Evolutionary conservation across 2,113 vertebrate species (phyloP).

Genomic region (Catharus fuscescens): DNA sequence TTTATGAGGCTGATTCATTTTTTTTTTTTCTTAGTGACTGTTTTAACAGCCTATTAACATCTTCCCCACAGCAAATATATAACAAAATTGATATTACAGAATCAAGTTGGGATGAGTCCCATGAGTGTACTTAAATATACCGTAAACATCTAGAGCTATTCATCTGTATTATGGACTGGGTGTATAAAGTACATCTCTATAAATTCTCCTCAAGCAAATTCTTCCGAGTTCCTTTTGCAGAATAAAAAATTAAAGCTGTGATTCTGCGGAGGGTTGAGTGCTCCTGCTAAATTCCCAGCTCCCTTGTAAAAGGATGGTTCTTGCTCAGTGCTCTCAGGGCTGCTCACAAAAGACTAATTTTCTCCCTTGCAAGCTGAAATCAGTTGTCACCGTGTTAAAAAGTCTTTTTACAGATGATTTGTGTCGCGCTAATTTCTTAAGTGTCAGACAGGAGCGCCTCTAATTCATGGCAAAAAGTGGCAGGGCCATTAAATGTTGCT

Average conservation of each 20-base stretch:
- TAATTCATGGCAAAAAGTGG: slow-evolving; percentile 17
- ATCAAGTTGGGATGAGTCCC: slow-evolving; percentile 48
- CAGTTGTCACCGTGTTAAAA: slow-evolving; percentile 35
- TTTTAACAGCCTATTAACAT: slow-evolving; percentile 69
- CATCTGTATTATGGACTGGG: slow-evolving; percentile 38
- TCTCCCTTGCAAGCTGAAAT: slow-evolving; percentile 12
- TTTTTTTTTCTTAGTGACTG: slow-evolving; percentile 28
- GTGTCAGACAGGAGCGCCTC: background rate
- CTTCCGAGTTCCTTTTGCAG: background rate
- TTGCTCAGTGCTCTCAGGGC: slow-evolving; percentile 20
- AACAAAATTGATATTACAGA: slow-evolving; percentile 59
- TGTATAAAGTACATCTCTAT: slow-evolving; percentile 45
- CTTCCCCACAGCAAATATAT: slow-evolving; percentile 60
- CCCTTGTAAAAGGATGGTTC: slow-evolving; percentile 13
- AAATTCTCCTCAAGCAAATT: slow-evolving; percentile 17
- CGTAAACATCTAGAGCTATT: slow-evolving; percentile 41
- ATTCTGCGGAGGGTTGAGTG: background rate
- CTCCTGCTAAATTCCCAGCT: slow-evolving; percentile 26
- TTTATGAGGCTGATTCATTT: slow-evolving; percentile 35
- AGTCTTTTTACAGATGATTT: slow-evolving; percentile 42
- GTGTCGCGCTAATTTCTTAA: slow-evolving; percentile 40
- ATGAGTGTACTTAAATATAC: slow-evolving; percentile 59
- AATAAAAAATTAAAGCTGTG: slow-evolving; percentile 49
- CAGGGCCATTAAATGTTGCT: background rate
- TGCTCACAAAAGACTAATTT: slow-evolving; percentile 45